phyloP scores from a whole-genome alignment of 2,113 vertebrate species.

The Oreochromis tanganicae region DNA sequence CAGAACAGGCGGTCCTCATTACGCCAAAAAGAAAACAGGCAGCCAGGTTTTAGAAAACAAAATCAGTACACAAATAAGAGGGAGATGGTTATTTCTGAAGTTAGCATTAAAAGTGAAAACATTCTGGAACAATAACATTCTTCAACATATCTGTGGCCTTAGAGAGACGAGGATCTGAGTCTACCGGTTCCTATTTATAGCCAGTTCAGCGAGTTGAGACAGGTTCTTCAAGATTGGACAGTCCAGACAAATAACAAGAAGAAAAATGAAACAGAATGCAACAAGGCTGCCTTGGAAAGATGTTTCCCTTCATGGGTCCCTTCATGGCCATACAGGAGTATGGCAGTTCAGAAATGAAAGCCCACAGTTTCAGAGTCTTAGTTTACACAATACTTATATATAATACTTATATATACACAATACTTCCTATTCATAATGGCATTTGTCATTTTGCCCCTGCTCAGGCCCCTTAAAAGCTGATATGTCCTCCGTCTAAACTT shows the following conservation, averaged over 20 bases:
- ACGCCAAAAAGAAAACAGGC: neutral
- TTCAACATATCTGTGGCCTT: neutral
- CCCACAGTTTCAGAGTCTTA: fast-evolving
- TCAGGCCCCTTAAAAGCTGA: neutral
- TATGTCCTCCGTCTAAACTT: fast-evolving
- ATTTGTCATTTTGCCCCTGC: fast-evolving
- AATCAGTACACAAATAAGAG: neutral
- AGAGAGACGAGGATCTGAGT: neutral
- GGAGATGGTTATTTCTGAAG: neutral
- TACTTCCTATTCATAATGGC: neutral
- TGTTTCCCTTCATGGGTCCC: neutral
- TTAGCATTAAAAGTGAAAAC: neutral
- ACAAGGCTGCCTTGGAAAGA: neutral
- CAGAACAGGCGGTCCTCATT: neutral
- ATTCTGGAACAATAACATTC: neutral
- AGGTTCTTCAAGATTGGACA: fast-evolving
- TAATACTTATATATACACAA: neutral
- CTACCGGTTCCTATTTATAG: fast-evolving
- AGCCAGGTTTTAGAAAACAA: neutral
- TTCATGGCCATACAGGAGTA: neutral
- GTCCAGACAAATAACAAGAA: neutral
- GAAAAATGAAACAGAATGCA: neutral
- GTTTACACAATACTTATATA: neutral
- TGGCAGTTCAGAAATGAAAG: neutral
- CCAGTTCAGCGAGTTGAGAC: neutral